phyloP scores from a whole-genome alignment of 1,140 invertebrate genomes.

The Melanaphis sacchari region DNA sequence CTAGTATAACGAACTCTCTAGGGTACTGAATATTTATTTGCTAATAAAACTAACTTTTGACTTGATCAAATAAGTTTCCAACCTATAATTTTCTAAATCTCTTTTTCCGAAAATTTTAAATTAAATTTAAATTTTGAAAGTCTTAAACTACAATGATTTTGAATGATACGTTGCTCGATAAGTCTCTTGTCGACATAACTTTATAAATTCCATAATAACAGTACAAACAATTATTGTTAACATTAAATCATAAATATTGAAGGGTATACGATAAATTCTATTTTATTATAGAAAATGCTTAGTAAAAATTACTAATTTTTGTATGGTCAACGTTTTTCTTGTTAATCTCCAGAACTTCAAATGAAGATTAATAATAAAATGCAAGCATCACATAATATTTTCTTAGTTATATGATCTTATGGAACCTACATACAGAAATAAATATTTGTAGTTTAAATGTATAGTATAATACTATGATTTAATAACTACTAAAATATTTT shows the following conservation, averaged over 20 bases:
- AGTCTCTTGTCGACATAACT: not conserved
- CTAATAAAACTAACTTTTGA: not conserved
- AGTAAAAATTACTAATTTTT: too few relatives aligned
- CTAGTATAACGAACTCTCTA: not conserved
- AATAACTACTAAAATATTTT: not conserved
- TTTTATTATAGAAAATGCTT: not conserved
- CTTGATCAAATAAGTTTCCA: not conserved
- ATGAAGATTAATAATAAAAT: not conserved
- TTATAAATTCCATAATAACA: not conserved
- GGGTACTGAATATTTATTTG: not conserved
- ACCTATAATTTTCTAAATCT: conserved; percentile 1
- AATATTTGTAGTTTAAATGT: not conserved
- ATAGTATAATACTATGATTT: not conserved
- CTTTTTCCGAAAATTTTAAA: not conserved
- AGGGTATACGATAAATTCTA: not conserved
- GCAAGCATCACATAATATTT: not conserved
- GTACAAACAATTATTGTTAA: not conserved
- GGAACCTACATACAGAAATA: not conserved
- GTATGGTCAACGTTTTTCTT: not conserved
- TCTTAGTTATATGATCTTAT: not conserved
- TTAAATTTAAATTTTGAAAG: not conserved
- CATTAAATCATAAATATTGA: not conserved
- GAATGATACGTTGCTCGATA: not conserved
- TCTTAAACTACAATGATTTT: not conserved
- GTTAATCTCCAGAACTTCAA: not conserved